Percentiles rank a stretch among this genome's conserved stretches.
phyloP scores from a whole-genome alignment of 23 tunicate species.

The Ascidia mentula region DNA sequence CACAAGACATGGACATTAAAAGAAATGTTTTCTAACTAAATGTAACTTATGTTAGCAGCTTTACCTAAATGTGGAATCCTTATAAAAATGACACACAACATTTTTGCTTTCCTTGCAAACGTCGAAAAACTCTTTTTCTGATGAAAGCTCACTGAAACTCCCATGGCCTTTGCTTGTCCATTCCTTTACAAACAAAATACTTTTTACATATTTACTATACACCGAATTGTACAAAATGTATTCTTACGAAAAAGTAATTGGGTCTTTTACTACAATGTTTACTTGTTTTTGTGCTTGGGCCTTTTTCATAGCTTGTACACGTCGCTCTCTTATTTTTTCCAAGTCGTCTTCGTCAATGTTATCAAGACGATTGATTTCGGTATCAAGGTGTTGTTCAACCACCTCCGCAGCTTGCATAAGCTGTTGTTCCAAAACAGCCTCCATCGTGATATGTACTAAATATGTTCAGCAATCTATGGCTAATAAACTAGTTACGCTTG shows the following conservation, averaged over 20 bases:
- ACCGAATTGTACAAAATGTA: no score
- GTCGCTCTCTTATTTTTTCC: constrained; percentile 82
- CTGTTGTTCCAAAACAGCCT: constrained; percentile 53
- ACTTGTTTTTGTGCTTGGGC: constrained; percentile 95
- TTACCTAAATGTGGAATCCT: constrained; percentile 75
- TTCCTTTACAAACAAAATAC: constrained; percentile 55
- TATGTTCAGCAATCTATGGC: no score
- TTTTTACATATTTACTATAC: no score
- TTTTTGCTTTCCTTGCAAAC: constrained; percentile 83
- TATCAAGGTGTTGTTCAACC: constrained; percentile 91
- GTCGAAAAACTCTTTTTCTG: constrained; percentile 98
- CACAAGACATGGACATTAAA: not conserved
- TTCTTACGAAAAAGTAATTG: no score
- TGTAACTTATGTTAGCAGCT: not conserved
- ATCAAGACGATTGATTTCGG: constrained; percentile 93
- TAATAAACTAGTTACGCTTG: no score
- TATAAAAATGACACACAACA: constrained; percentile 96
- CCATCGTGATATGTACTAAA: not conserved
- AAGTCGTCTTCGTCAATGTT: constrained; percentile 96
- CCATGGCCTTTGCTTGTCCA: constrained; percentile 98
- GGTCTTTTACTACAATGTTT: no score
- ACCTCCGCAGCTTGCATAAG: constrained; percentile 87
- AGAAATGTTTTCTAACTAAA: not conserved
- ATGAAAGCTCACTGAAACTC: constrained; percentile 70
- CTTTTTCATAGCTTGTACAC: constrained; percentile 90